These are phyloP conservation scores for Pleuronectes platessa DNA, from an alignment of 2,113 vertebrate species.

Conservation along the genomic window DNA sequence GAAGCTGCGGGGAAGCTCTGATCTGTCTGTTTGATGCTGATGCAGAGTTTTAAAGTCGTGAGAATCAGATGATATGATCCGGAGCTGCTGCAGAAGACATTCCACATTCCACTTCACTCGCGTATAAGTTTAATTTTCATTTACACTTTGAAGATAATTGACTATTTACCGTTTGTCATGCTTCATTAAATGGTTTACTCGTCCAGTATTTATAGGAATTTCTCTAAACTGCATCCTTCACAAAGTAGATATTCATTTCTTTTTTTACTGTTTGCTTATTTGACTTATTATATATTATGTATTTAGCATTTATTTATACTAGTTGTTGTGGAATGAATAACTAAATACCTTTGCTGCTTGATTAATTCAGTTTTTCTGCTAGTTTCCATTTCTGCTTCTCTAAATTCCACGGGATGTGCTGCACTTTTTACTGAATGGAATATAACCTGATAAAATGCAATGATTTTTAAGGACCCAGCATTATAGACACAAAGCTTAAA, in stretches of 20 bases:
- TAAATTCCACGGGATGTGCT: background rate
- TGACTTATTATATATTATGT: no score
- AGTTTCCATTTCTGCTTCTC: background rate
- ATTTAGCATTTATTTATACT: no score
- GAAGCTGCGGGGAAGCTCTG: background rate
- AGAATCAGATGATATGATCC: background rate
- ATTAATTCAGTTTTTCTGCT: background rate
- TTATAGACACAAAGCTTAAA: background rate
- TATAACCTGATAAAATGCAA: background rate
- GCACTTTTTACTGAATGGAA: background rate
- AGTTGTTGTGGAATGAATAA: no score
- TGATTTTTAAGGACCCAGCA: background rate
- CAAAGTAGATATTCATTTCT: no score
- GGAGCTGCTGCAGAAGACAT: background rate
- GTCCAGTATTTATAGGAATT: no score
- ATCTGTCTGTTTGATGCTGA: conserved; percentile 32
- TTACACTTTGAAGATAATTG: no score
- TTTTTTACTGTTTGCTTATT: no score
- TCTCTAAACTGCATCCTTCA: no score
- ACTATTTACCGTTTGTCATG: no score
- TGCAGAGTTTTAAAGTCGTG: conserved; percentile 6
- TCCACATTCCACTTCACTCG: no score
- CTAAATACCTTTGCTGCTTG: background rate
- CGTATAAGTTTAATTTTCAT: no score
- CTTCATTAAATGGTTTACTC: no score